Evolutionary conservation across 2,113 vertebrate species (phyloP).

Genomic region (Cinclus mexicanus): DNA sequence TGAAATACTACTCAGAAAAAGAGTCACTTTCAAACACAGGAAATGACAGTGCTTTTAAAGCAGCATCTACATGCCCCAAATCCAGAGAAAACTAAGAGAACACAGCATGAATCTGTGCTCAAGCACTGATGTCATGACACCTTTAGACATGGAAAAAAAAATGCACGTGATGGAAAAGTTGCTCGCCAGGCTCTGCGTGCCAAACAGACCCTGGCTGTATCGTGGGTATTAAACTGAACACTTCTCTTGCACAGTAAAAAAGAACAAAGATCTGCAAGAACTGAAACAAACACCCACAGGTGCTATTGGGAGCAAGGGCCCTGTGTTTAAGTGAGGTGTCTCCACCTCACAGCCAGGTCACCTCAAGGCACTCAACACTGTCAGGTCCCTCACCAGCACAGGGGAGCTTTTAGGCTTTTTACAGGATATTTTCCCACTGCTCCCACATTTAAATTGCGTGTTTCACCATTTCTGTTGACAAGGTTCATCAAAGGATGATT

Average conservation of each 20-base stretch:
- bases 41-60: conserved; percentile 29
- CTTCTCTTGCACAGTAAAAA: not conserved
- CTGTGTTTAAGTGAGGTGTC: not conserved
- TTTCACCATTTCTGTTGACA: not conserved
- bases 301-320: fast-evolving
- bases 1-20: conserved; percentile 37
- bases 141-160: not conserved
- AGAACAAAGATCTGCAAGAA: not conserved
- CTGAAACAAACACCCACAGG: not conserved
- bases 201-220: not conserved
- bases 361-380: not conserved
- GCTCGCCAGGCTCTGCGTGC: not conserved
- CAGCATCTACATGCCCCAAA: conserved; percentile 27
- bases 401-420: not conserved
- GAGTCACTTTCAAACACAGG: conserved; percentile 26
- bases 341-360: not conserved
- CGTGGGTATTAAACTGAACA: not conserved
- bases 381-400: not conserved
- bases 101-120: not conserved
- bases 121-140: not conserved
- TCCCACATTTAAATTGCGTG: not conserved
- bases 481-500: not conserved
- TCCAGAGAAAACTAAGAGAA: conserved; percentile 14
- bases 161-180: not conserved
- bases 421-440: not conserved